A percentile compares a stretch with the other conserved stretches of the same genome.
Conservation (phyloP, 2,888 invertebrate genomes). For the Eupithecia subfuscata region DNA sequence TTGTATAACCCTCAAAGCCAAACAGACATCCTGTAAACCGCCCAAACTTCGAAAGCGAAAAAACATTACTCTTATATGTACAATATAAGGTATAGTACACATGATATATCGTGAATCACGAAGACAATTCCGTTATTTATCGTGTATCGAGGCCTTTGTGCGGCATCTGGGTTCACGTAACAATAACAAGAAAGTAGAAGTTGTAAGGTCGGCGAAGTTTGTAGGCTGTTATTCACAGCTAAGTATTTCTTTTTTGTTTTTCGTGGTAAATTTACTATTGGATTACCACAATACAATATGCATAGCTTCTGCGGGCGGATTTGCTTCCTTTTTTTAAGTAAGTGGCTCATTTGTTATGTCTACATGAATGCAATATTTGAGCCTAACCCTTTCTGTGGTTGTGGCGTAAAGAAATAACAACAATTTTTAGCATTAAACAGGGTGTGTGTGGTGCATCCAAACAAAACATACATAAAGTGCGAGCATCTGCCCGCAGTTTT, state of each 20-base stretch:
- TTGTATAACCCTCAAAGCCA: background rate
- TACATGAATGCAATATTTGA: no score
- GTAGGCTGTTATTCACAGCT: slow-evolving; percentile 72
- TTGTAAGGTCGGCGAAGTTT: slow-evolving; percentile 73
- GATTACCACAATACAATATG: background rate
- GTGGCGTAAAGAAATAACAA: no score
- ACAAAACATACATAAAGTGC: no score
- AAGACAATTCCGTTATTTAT: slow-evolving; percentile 73
- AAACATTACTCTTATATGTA: slow-evolving; percentile 59
- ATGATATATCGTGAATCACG: slow-evolving; percentile 65
- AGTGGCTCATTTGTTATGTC: no score
- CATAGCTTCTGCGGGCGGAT: background rate
- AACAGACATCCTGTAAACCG: background rate
- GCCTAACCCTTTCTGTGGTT: no score
- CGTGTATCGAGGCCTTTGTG: slow-evolving; percentile 61
- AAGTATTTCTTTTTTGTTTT: slow-evolving; percentile 58
- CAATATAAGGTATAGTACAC: slow-evolving; percentile 60
- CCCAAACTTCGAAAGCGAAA: slow-evolving; percentile 51
- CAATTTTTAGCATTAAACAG: no score
- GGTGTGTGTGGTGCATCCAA: no score
- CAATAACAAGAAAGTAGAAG: slow-evolving; percentile 51
- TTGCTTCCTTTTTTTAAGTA: background rate
- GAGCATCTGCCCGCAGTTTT: no score
- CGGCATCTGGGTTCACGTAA: slow-evolving; percentile 54
- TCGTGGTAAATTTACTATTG: slow-evolving; percentile 1